phyloP scores from a whole-genome alignment of 2,113 vertebrate genomes.

The Dolichallabes microphthalmus region DNA sequence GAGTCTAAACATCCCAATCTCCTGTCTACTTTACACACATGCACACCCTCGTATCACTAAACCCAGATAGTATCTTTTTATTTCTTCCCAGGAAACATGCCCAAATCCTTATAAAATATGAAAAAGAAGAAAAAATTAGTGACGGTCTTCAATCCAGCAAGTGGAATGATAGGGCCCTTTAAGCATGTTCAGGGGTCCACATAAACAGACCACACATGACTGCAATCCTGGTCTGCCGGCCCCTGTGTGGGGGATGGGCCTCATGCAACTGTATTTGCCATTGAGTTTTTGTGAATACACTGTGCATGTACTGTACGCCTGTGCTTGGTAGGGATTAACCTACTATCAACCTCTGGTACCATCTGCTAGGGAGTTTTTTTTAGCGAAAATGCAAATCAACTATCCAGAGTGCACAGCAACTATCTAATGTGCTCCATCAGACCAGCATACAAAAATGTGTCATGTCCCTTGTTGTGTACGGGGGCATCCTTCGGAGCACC shows the following conservation, averaged over 20 bases:
- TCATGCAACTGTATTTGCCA: background rate
- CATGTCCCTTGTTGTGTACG: slow-evolving; percentile 27
- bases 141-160: slow-evolving; percentile 47
- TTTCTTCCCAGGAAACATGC: slow-evolving; percentile 44
- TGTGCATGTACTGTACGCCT: slow-evolving; percentile 19
- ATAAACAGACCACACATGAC: slow-evolving; percentile 49
- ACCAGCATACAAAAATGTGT: slow-evolving; percentile 57
- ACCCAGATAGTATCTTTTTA: slow-evolving; percentile 35
- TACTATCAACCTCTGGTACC: slow-evolving; percentile 56
- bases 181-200: slow-evolving; percentile 29
- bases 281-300: slow-evolving; percentile 22
- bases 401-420: slow-evolving; percentile 58
- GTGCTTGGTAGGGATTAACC: slow-evolving; percentile 38
- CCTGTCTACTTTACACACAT: slow-evolving; percentile 32
- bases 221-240: slow-evolving; percentile 31
- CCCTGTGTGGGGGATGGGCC: slow-evolving; percentile 3
- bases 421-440: background rate
- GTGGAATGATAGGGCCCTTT: slow-evolving; percentile 34
- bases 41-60: slow-evolving; percentile 35
- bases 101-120: slow-evolving; percentile 33
- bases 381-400: slow-evolving; percentile 62
- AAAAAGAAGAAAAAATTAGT: slow-evolving; percentile 42
- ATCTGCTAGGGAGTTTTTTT: slow-evolving; percentile 59
- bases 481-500: slow-evolving; percentile 15
- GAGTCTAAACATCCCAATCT: slow-evolving; percentile 54